A percentile compares a stretch with the other conserved stretches of the same genome.
Evolutionary conservation across 2,797 vertebrate species (phyloP).

Genomic region (Oryzias sinensis): DNA sequence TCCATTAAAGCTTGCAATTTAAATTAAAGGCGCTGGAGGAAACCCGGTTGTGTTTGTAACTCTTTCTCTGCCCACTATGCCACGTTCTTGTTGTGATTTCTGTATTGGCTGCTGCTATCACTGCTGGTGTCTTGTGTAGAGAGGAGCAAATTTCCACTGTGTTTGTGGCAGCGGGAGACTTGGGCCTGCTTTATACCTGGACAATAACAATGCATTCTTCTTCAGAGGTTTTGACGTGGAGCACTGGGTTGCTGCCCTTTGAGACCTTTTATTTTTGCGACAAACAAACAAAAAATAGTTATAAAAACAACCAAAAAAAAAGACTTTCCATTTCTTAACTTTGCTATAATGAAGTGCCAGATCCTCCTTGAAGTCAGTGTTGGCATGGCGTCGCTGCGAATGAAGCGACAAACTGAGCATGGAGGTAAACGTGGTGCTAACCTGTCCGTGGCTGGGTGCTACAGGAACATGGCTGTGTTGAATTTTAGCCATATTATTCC

Average conservation of each 20-base stretch:
- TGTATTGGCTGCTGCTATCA: conserved; percentile 68
- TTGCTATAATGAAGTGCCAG: conserved; percentile 76
- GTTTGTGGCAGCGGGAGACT: conserved; percentile 58
- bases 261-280: conserved; percentile 41
- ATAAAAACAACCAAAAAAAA: conserved; percentile 24
- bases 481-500: conserved; percentile 72
- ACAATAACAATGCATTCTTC: conserved; percentile 49
- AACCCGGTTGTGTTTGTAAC: conserved; percentile 61
- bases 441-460: conserved; percentile 71
- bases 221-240: conserved; percentile 46
- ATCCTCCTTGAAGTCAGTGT: conserved; percentile 70
- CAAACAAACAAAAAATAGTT: conserved; percentile 10
- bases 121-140: conserved; percentile 55
- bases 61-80: conserved; percentile 79
- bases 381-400: conserved; percentile 60
- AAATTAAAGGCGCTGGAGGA: conserved; percentile 56
- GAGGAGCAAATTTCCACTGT: conserved; percentile 66
- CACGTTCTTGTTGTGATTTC: conserved; percentile 61
- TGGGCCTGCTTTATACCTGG: conserved; percentile 45
- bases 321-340: conserved; percentile 60
- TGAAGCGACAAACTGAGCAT: conserved; percentile 65
- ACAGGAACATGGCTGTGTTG: conserved; percentile 63
- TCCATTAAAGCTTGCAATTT: conserved; percentile 2
- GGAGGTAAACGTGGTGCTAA: conserved; percentile 75
- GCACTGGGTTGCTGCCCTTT: conserved; percentile 53